Evolutionary conservation across 2,113 vertebrate genomes (phyloP).

Genomic region (Paralichthys olivaceus): DNA sequence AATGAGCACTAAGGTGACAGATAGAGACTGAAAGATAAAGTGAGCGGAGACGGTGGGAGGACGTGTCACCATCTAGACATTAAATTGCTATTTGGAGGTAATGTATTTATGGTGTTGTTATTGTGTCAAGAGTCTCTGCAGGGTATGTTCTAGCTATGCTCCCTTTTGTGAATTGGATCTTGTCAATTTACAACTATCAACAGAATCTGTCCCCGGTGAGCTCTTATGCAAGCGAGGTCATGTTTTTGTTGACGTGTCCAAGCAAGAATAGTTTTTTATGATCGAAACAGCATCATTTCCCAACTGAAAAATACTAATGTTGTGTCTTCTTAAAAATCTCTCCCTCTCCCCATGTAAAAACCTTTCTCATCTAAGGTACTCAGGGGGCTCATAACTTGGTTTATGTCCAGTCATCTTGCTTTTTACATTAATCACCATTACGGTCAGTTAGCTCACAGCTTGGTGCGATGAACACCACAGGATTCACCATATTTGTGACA

Average conservation of each 20-base stretch:
- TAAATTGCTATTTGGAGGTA: slow-evolving; percentile 41
- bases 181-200: slow-evolving; percentile 15
- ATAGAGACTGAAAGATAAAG: slow-evolving; percentile 28
- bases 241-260: background rate
- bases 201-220: slow-evolving; percentile 8
- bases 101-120: slow-evolving; percentile 54
- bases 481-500: background rate
- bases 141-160: slow-evolving; percentile 37
- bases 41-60: background rate
- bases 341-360: background rate
- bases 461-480: background rate
- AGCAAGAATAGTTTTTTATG: background rate
- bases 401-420: background rate
- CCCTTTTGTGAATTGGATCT: slow-evolving; percentile 51
- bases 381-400: background rate
- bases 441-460: background rate
- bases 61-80: slow-evolving; percentile 42
- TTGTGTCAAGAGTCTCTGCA: slow-evolving; percentile 54
- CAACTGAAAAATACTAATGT: background rate
- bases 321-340: background rate
- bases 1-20: background rate
- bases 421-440: background rate
- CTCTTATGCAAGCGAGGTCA: slow-evolving; percentile 6
- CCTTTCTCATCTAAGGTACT: background rate
- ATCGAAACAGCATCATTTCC: too few species aligned